Evolutionary conservation across 2,113 vertebrate genomes (phyloP), one percentile per base, ranked within the genome.

Genomic region (Chloebia gouldiae): DNA sequence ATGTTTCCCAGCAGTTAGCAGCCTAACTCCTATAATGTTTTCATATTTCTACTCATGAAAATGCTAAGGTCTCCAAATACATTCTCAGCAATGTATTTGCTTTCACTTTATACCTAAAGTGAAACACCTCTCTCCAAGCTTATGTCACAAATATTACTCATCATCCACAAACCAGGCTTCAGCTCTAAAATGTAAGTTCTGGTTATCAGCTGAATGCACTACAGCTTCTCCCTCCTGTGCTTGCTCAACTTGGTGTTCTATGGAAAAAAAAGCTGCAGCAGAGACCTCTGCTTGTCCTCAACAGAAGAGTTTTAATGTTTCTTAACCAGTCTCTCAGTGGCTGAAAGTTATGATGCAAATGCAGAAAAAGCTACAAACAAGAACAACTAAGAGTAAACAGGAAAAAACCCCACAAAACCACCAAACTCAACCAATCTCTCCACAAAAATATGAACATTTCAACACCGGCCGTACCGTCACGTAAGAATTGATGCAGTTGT

Each of bases 401-500:
- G 44, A 27, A 84, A 59, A 81, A 79, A 60, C 0, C 3, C 4
- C 45, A 51, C 44, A 35, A 77, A 93, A 30, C 25, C 63, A 37
- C 9, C 75, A 40, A 66, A 27, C 0, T 4, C 25, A 44, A 40
- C 9, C 10, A 19, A 13, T 79, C n/a, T 44, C 63, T 40, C 13
- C 13, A 10, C 16, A 44, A 57, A 70, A 73, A 31, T 2, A 56
- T 44, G 31, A 70, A 61, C 27, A 57, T 45, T 10, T 6, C 20
- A 93, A 54, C 10, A 63, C 33, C 2, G 14, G 47, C 63, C 95
- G 28, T 98, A 99, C 99, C 99, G 97, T 99, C 96, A 99, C 98
- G 11, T 99, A 99, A 2, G 99, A 99, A 90, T 98, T 98, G 95
- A 99, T 97, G 39, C 98, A 99, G 80, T 98, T 98, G 88, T 99